Conservation (phyloP, 2,888 invertebrate genomes). For the Ennomos fuscantarius region DNA sequence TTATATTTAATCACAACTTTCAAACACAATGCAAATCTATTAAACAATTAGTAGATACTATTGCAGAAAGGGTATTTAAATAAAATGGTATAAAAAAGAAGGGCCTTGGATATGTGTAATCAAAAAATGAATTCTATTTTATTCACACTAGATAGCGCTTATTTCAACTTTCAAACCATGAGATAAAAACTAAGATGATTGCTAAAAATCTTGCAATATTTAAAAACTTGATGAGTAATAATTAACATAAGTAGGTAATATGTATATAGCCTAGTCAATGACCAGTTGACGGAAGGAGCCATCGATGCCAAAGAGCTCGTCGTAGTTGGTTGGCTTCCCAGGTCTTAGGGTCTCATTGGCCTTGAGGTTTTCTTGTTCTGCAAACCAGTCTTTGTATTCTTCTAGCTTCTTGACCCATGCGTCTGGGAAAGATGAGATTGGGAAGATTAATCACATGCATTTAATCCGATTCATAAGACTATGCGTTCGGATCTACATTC, state of each 20-base stretch:
- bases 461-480: too few relatives aligned
- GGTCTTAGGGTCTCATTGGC: constrained; percentile 92
- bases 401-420: constrained; percentile 92
- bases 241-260: neutral
- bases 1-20: neutral
- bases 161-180: neutral
- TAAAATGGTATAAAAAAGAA: neutral
- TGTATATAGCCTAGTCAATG: constrained; percentile 86
- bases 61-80: constrained; percentile 5
- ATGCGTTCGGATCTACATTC: too few relatives aligned
- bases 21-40: constrained; percentile 19
- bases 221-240: constrained; percentile 5
- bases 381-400: constrained; percentile 92
- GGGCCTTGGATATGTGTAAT: neutral
- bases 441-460: neutral
- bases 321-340: constrained; percentile 93
- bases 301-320: constrained; percentile 95
- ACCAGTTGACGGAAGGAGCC: constrained; percentile 94
- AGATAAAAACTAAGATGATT: neutral
- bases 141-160: constrained; percentile 6
- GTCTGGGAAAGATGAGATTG: constrained; percentile 73
- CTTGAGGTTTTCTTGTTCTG: constrained; percentile 90
- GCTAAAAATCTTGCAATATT: constrained; percentile 13
- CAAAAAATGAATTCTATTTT: neutral
- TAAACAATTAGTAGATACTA: constrained; percentile 21